A percentile compares a stretch with the other conserved stretches of the same genome.
Conservation (phyloP, 2,113 vertebrate genomes). For the Morone chrysops region DNA sequence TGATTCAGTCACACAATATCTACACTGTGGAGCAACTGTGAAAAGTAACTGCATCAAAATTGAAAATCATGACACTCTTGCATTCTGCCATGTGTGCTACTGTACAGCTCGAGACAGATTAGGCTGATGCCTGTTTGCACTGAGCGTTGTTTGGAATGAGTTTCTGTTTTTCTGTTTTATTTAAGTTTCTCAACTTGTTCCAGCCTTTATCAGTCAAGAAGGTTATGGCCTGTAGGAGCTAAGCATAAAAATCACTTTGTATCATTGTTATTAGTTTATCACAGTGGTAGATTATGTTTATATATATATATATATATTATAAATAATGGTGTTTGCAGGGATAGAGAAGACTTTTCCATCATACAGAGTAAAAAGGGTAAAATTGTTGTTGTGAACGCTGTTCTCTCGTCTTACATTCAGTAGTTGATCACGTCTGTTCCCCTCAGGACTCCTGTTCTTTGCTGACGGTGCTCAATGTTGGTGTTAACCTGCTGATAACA, state of each 20-base stretch:
- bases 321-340: constrained; percentile 35
- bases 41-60: constrained; percentile 54
- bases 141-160: constrained; percentile 38
- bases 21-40: constrained; percentile 23
- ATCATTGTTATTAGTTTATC: constrained; percentile 41
- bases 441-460: constrained; percentile 60
- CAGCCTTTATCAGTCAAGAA: constrained; percentile 47
- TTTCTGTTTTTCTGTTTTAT: constrained; percentile 42
- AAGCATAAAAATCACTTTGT: constrained; percentile 18
- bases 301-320: too few species aligned
- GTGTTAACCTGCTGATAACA: constrained; percentile 64
- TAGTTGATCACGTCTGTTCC: constrained; percentile 59
- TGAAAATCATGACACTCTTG: constrained; percentile 53
- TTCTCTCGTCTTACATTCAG: constrained; percentile 42
- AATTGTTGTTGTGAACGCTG: constrained; percentile 50
- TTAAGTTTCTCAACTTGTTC: constrained; percentile 24
- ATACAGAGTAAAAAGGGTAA: constrained; percentile 41
- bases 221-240: constrained; percentile 24
- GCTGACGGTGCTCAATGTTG: constrained; percentile 58
- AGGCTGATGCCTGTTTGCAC: constrained; percentile 44
- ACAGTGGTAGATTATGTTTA: constrained; percentile 21
- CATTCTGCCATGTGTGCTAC: constrained; percentile 36
- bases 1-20: constrained; percentile 49
- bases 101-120: constrained; percentile 55
- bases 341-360: constrained; percentile 27